Evolutionary conservation across 2,888 invertebrate species (phyloP), one percentile per base, ranked within the genome.

Genomic region (Pristionchus exspectatus): DNA sequence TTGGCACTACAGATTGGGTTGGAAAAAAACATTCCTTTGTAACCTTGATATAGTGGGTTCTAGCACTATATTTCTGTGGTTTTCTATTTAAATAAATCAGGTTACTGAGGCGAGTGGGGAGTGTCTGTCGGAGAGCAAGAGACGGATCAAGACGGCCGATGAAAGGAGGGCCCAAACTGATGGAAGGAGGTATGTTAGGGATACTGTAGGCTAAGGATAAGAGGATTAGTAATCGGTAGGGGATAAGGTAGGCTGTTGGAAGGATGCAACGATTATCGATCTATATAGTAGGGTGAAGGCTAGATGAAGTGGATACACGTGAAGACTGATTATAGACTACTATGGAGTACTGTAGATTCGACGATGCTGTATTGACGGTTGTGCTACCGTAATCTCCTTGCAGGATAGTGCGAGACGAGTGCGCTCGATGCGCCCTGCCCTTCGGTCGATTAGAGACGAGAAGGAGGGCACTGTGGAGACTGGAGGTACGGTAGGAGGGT

Each of bases 371-470:
- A 27, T 7, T 50, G 44, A 12, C 5, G 4, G 9, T 50, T 4
- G 66, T 27, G 0, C 24, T n/a, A 66, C n/a, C 27, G 72, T 74
- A 74, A 72, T 18, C 72, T 2, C 30, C 9, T 16, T 56, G 9
- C 59, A 56, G 84, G 30, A 84, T 84, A 27, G 84, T 63, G 24
- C 27, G 84, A 21, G 84, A 84, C 33, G 59, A 7, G 84, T 84
- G 84, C 33, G 59, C 84, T 18, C 30, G 84, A 10, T 84, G 84
- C 59, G 30, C 84, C 14, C 33, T 84, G n/a, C 84, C 84, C 30
- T 84, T 84, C 84, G 84, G 38, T 50, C 30, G 59, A 63, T 33
- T 30, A 0, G 84, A 59, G 59, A 44, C 59, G 84, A 44, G 38
- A 21, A 27, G 3, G 81, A 54, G 50, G 27, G n/a, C 5, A 54